Evolutionary conservation across 2,113 vertebrate genomes (phyloP).

Genomic region (Accipiter cooperii): DNA sequence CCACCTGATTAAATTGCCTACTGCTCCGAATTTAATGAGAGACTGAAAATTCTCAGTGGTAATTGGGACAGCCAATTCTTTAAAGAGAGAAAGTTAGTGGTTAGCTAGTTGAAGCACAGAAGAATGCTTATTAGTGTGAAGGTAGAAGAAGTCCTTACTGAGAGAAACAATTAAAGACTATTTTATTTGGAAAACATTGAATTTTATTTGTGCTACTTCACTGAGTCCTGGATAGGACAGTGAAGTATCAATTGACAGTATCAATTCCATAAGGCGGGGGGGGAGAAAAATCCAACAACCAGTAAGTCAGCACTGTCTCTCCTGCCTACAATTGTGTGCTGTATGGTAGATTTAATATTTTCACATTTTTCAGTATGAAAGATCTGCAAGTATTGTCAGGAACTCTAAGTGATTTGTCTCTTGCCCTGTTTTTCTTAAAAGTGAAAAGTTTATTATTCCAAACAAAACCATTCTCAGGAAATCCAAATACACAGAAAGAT

Average conservation of each 20-base stretch:
- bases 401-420: neutral
- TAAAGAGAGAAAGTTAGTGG: slow-evolving; percentile 45
- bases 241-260: neutral
- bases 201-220: slow-evolving; percentile 18
- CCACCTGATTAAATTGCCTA: slow-evolving; percentile 25
- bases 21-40: slow-evolving; percentile 39
- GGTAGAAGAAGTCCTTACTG: slow-evolving; percentile 2
- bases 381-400: neutral
- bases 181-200: slow-evolving; percentile 42
- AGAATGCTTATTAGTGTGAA: slow-evolving; percentile 50
- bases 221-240: neutral
- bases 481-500: neutral
- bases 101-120: slow-evolving; percentile 13
- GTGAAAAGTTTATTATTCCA: neutral
- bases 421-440: neutral
- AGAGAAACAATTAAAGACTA: slow-evolving; percentile 43
- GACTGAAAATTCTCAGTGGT: slow-evolving; percentile 53
- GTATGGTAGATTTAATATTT: neutral
- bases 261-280: neutral
- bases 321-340: neutral
- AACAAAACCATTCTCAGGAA: neutral
- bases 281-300: neutral
- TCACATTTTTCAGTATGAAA: neutral
- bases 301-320: neutral
- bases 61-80: slow-evolving; percentile 27